Evolutionary conservation across 1,140 invertebrate genomes (phyloP), one percentile per base, ranked within the genome.

Genomic region (Thalassaphorura encarpata): DNA sequence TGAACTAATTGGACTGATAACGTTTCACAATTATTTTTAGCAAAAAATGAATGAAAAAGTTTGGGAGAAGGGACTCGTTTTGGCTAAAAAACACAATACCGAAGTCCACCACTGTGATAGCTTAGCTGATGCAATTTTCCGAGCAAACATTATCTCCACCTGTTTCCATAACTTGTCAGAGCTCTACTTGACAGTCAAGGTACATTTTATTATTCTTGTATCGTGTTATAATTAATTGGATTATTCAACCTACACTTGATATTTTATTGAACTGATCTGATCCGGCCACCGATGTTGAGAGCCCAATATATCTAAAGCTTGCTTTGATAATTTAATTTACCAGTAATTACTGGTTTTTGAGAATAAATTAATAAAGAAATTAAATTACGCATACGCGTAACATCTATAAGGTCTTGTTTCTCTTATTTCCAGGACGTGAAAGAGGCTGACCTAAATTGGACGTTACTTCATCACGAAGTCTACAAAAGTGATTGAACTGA

Each of bases 401-500:
- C n/a, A n/a, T n/a, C n/a, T n/a, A n/a, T n/a, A n/a, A n/a, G n/a
- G n/a, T n/a, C n/a, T 33, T 47, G 24, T 8, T 28, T 19, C 26
- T 42, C 6, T 41, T 53, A 31, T 53, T 36, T 46, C n/a, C 27
- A 62, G 60, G 42, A 58, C 46, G 52, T 56, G 6, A 36, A 58
- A 55, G 60, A 58, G 58, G 52, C 52, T 29, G 56, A 62, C 6
- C 26, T 62, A 15, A 47, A 62, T 19, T 62, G 56, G 56, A 46
- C 56, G 3, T 26, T 58, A 8, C 19, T 58, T 5, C 60, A 62
- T 23, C 41, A 58, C 33, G 52, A 58, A 27, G 42, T 58, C 19
- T 45, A 55, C 40, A 55, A 58, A 40, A 33, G 29, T n/a, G n/a
- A n/a, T n/a, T n/a, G n/a, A n/a, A n/a, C n/a, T n/a, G n/a, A n/a